phyloP scores from a whole-genome alignment of 1,140 invertebrate species.

The Pararge aegeria region DNA sequence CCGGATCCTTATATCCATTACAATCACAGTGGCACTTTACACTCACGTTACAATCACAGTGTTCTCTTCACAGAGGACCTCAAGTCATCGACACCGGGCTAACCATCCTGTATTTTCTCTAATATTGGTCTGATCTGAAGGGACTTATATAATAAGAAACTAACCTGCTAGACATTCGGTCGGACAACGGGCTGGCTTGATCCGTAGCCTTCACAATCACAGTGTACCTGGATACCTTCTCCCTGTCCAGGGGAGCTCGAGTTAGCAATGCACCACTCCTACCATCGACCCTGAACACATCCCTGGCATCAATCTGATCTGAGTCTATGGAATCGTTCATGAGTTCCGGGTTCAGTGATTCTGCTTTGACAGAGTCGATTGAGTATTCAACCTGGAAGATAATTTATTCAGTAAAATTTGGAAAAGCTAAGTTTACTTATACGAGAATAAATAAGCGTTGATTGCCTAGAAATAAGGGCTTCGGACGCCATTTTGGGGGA shows the following conservation, averaged over 20 bases:
- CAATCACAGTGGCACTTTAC: too few species aligned
- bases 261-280: slow-evolving; percentile 92
- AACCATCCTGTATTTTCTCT: too few species aligned
- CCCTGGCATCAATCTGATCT: slow-evolving; percentile 63
- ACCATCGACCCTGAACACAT: slow-evolving; percentile 89
- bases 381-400: slow-evolving; percentile 85
- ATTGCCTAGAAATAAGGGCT: too few species aligned
- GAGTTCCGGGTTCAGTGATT: slow-evolving; percentile 59
- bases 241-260: slow-evolving; percentile 91
- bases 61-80: too few species aligned
- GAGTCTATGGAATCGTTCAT: slow-evolving; percentile 68
- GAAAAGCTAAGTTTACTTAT: too few species aligned
- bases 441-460: too few species aligned
- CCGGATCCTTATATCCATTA: too few species aligned
- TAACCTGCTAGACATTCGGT: slow-evolving; percentile 86
- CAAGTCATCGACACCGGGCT: too few species aligned
- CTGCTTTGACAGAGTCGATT: slow-evolving; percentile 85
- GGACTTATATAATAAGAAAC: not conserved
- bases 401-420: not conserved
- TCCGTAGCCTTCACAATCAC: slow-evolving; percentile 92
- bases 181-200: slow-evolving; percentile 85
- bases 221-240: slow-evolving; percentile 92
- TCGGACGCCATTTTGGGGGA: too few species aligned
- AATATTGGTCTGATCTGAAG: too few species aligned
- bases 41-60: too few species aligned